These are phyloP conservation scores for Bucorvus abyssinicus DNA, from an alignment of 2,797 vertebrate species.

Conservation along the genomic window DNA sequence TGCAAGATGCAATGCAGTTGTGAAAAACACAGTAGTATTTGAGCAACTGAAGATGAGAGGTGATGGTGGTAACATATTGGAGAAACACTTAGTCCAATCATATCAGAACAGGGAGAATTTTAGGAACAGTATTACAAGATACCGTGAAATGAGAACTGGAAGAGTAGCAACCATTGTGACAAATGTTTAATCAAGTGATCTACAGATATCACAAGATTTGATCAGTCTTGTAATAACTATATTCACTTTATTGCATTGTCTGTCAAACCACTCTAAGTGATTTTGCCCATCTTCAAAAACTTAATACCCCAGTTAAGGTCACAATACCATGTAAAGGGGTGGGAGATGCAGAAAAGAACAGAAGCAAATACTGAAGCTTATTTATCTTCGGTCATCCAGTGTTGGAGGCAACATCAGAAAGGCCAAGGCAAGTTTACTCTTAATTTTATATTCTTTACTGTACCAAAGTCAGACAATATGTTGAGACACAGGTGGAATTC, in stretches of 20 bases:
- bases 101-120: neutral
- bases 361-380: neutral
- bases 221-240: neutral
- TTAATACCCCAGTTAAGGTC: neutral
- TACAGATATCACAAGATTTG: neutral
- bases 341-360: neutral
- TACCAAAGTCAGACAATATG: neutral
- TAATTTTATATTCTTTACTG: neutral
- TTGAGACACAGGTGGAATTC: neutral
- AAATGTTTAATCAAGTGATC: neutral
- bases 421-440: neutral
- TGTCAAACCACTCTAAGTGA: neutral
- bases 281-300: neutral
- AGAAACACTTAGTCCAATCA: neutral
- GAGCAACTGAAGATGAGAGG: neutral
- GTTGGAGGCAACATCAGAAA: neutral
- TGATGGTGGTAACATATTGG: neutral
- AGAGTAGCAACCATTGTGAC: neutral
- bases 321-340: neutral
- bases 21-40: neutral
- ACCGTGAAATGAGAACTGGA: neutral
- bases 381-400: neutral
- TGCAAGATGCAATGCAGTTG: neutral
- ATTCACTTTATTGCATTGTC: neutral
- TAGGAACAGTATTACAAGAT: neutral